Conservation (phyloP, 1,140 invertebrate genomes). For the Drosophila ananassae region DNA sequence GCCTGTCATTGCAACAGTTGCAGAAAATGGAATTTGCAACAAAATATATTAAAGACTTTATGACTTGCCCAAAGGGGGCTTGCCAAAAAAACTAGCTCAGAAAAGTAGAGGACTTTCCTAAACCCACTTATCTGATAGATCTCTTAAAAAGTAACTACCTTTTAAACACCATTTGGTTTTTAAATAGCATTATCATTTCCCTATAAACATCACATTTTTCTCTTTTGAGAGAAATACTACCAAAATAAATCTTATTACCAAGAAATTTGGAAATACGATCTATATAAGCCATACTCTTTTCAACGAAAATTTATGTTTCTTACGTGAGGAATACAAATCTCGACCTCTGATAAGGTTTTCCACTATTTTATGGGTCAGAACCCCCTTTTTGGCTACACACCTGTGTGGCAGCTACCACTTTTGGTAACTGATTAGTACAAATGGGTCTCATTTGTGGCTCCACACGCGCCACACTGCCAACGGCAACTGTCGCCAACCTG, state of each 20-base stretch:
- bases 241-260: conserved; percentile 15
- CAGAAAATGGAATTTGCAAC: conserved; percentile 54
- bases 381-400: conserved; percentile 26
- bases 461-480: conserved; percentile 62
- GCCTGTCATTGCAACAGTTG: conserved; percentile 64
- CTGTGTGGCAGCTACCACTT: conserved; percentile 16
- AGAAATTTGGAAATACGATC: conserved; percentile 13
- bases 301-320: not conserved
- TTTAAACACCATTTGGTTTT: not conserved
- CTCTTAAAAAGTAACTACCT: not conserved
- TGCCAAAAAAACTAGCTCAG: not conserved
- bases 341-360: conserved; percentile 7
- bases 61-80: not conserved
- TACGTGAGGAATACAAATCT: conserved; percentile 21
- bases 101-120: no score
- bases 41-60: conserved; percentile 13
- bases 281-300: conserved; percentile 17
- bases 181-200: not conserved
- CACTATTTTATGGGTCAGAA: not conserved
- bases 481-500: conserved; percentile 51
- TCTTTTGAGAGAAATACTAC: not conserved
- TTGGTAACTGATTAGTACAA: conserved; percentile 35
- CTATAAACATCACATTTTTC: not conserved
- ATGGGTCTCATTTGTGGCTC: conserved; percentile 48
- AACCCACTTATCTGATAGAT: no score